Base-by-base conservation (phyloP, 1,140 invertebrate genomes). In the Mercenaria mercenaria region DNA sequence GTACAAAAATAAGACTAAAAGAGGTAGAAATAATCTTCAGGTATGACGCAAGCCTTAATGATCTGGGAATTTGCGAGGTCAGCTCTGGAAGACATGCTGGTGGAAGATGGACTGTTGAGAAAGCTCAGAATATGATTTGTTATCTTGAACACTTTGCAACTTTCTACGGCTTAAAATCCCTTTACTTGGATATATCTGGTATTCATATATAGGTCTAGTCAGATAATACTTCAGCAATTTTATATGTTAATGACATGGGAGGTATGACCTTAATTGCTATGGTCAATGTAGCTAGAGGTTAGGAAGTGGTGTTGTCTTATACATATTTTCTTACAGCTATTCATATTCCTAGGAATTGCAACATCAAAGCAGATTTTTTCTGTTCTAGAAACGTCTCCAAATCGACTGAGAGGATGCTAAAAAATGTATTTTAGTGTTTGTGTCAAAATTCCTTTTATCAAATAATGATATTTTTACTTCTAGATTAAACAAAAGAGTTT, bases 181-280 rank as follows among this genome's bases (percentile, higher is more conserved):
- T 47, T 47, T 47, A 47, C 15, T 8, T 6, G 6, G 15, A 47
- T 47, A 8, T 6, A 8, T 47, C 15, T 6, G 15, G 15, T 47
- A 47, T 59, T 10, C 80, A 89, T 72, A 59, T 89, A 26, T 4
- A 67, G 13, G 15, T 91, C 20, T 23, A 79, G 26, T 20, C 69
- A 34, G 90, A 92, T 74, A 91, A 92, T 80, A 89, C 80, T 34
- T 89, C 82, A 20, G 90, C 91, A 11, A 37, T 92, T 4, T 32
- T 87, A 0, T 85, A 89, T 52, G 86, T 92, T 18, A 85, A 74
- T 41, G 52, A 92, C 23, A 32, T 91, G 32, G 89, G 84, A 47
- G 18, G 86, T 79, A 20, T 50, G 8, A 50, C 52, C 37, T 69
- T 39, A 29, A 15, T 47, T 47, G 43, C 6, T 47, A 67, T 83